Evolutionary conservation across 1,140 invertebrate species (phyloP).

Genomic region (Listronotus oregonensis): DNA sequence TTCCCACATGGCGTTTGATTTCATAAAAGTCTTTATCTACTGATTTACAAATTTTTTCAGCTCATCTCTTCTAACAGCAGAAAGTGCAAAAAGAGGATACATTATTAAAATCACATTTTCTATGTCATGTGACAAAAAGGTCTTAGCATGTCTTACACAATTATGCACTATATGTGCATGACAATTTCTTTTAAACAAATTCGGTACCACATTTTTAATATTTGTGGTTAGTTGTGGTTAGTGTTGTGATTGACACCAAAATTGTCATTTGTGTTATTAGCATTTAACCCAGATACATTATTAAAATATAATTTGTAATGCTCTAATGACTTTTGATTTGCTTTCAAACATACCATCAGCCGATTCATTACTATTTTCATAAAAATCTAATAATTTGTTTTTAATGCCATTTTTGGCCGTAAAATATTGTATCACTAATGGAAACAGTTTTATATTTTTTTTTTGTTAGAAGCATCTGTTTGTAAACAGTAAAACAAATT

Average conservation of each 20-base stretch:
- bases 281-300: slow-evolving; percentile 9
- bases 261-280: slow-evolving; percentile 9
- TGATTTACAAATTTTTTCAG: slow-evolving; percentile 42
- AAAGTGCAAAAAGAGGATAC: slow-evolving; percentile 32
- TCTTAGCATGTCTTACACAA: slow-evolving; percentile 26
- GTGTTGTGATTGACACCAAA: slow-evolving; percentile 1
- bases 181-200: slow-evolving; percentile 7
- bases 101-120: slow-evolving; percentile 46
- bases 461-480: slow-evolving; percentile 11
- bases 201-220: neutral
- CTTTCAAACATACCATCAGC: slow-evolving; percentile 46
- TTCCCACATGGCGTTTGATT: slow-evolving; percentile 19
- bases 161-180: slow-evolving; percentile 12
- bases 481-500: slow-evolving; percentile 13
- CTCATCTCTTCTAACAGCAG: slow-evolving; percentile 43
- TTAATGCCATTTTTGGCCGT: slow-evolving; percentile 7
- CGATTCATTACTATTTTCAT: slow-evolving; percentile 5
- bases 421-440: slow-evolving; percentile 15
- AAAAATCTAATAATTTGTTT: slow-evolving; percentile 11
- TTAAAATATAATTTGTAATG: slow-evolving; percentile 11
- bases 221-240: slow-evolving; percentile 5
- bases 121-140: slow-evolving; percentile 39
- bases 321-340: slow-evolving; percentile 43
- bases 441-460: slow-evolving; percentile 15
- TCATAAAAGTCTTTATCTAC: slow-evolving; percentile 45